A percentile compares a stretch with the other conserved stretches of the same genome.
phyloP scores from a whole-genome alignment of 2,113 vertebrate species.

The Heloderma charlesbogerti region DNA sequence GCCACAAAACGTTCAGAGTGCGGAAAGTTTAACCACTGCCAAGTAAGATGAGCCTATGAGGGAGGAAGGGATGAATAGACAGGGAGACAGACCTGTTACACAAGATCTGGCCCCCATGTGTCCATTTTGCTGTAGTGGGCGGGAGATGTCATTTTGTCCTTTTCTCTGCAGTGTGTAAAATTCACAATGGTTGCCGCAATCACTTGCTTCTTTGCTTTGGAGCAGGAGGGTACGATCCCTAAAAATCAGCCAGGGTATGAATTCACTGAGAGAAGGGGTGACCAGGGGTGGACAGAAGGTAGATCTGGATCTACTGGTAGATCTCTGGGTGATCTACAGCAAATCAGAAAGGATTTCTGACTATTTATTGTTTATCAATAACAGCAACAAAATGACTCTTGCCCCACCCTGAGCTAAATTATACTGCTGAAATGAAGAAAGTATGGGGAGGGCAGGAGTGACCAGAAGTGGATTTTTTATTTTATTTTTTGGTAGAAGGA shows the following conservation, averaged over 20 bases:
- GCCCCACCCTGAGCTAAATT: neutral
- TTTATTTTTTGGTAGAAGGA: neutral
- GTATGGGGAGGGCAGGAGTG: neutral
- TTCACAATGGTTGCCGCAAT: neutral
- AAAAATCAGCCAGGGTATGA: neutral
- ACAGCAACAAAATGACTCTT: neutral
- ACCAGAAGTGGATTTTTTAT: neutral
- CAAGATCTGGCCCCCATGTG: neutral
- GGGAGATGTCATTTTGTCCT: neutral
- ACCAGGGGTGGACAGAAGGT: neutral
- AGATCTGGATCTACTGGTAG: neutral
- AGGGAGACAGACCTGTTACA: neutral
- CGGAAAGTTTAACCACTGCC: slow-evolving; percentile 9
- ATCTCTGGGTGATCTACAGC: neutral
- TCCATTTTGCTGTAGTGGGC: neutral
- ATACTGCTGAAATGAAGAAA: neutral
- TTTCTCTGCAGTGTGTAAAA: neutral
- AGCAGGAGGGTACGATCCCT: neutral
- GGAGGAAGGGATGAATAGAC: neutral
- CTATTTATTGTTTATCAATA: neutral
- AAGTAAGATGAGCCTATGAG: slow-evolving; percentile 4
- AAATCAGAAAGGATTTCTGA: neutral
- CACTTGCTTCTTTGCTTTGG: neutral
- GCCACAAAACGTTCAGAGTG: neutral
- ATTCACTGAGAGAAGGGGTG: neutral